A percentile compares a stretch with the other conserved stretches of the same genome.
These are phyloP conservation scores for Cavia aperea DNA, from an alignment of 2,113 vertebrate species.

Conservation along the genomic window DNA sequence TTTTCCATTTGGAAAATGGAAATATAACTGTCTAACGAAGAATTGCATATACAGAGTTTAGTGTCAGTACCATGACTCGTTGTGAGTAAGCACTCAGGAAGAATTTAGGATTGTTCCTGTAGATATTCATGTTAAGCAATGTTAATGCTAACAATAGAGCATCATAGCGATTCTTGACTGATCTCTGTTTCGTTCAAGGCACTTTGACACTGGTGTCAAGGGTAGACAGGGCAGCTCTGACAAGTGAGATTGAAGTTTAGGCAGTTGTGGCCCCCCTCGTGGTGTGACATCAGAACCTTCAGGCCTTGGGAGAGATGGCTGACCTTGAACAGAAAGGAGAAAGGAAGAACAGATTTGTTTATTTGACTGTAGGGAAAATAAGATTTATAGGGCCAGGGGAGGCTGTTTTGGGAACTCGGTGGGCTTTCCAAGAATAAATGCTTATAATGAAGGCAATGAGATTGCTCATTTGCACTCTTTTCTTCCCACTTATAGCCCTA, in stretches of 20 bases:
- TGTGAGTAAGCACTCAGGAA: background rate
- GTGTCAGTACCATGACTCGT: background rate
- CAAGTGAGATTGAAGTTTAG: background rate
- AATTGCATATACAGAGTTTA: background rate
- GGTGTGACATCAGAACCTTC: background rate
- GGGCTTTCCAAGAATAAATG: background rate
- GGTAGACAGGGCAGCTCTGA: background rate
- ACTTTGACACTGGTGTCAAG: background rate
- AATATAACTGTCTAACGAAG: background rate
- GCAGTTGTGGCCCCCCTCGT: background rate
- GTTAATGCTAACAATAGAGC: background rate
- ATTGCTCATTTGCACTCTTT: background rate
- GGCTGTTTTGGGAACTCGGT: background rate
- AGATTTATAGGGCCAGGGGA: background rate
- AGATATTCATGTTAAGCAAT: background rate
- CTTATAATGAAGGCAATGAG: background rate
- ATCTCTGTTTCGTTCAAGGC: background rate
- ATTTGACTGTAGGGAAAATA: background rate
- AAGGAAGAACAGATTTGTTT: background rate
- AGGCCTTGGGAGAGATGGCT: background rate
- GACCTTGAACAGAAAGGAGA: background rate
- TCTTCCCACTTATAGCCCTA: background rate
- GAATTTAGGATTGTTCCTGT: background rate
- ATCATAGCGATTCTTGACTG: background rate
- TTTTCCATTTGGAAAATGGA: background rate